Conservation (phyloP, 2,888 invertebrate species). For the Stenotaenia linearis region DNA sequence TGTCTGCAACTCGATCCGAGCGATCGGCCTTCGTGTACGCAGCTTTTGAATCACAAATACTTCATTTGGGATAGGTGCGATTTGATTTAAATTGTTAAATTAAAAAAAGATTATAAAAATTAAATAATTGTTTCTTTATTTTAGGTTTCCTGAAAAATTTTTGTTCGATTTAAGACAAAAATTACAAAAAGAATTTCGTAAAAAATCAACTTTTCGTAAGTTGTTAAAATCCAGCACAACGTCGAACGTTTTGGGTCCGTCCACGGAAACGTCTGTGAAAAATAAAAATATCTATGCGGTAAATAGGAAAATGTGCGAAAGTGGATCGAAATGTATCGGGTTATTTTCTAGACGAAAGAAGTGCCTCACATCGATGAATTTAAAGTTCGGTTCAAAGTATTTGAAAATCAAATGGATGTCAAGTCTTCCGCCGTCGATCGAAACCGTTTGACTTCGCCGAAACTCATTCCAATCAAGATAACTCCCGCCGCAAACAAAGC, state of each 20-base stretch:
- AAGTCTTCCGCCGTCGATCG: background rate
- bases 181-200: slow-evolving; percentile 34
- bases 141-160: slow-evolving; percentile 30
- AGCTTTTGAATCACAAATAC: slow-evolving; percentile 61
- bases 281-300: too few relatives aligned
- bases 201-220: background rate
- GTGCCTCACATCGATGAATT: background rate
- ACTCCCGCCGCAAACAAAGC: background rate
- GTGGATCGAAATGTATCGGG: too few relatives aligned
- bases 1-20: slow-evolving; percentile 58
- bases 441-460: background rate
- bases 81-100: too few relatives aligned
- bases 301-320: too few relatives aligned
- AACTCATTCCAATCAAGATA: background rate
- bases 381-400: background rate
- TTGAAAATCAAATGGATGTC: background rate
- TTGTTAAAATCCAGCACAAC: background rate
- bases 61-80: slow-evolving; percentile 52
- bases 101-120: too few relatives aligned
- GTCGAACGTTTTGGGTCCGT: background rate
- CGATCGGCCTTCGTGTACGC: slow-evolving; percentile 57
- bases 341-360: background rate
- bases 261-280: background rate
- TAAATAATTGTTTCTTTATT: too few relatives aligned
- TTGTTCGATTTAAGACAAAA: slow-evolving; percentile 30